These are phyloP conservation scores for Terebella lapidaria DNA, from an alignment of 2,888 invertebrate species.

Conservation along the genomic window DNA sequence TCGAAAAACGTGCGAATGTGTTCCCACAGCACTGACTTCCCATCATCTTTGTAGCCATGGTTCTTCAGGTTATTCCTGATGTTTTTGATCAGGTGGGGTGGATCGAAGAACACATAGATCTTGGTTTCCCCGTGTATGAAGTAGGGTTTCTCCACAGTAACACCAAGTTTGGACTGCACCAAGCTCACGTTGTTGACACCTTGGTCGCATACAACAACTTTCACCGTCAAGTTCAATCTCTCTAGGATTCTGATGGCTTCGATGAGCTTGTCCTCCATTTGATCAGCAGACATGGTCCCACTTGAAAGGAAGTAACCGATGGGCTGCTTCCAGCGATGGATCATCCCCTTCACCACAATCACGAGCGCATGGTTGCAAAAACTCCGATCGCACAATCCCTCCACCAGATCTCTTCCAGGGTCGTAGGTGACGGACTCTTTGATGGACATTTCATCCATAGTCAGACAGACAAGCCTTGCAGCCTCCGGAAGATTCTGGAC, in stretches of 20 bases:
- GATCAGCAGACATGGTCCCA: not conserved
- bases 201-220: conserved; percentile 15
- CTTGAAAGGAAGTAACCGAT: conserved; percentile 8
- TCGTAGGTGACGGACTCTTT: conserved; percentile 1
- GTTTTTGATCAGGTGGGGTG: conserved; percentile 11
- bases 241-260: not conserved
- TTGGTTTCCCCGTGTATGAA: not conserved
- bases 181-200: conserved; percentile 11
- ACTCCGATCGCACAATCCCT: not conserved
- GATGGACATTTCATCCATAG: too few species aligned
- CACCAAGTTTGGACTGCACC: conserved; percentile 3
- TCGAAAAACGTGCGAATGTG: conserved; percentile 6
- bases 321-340: conserved; percentile 6
- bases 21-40: conserved; percentile 2
- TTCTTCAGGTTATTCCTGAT: conserved; percentile 10
- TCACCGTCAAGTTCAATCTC: not conserved
- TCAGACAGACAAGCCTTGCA: too few species aligned
- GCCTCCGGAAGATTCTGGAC: too few species aligned
- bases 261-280: not conserved
- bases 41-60: conserved; percentile 1
- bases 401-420: not conserved
- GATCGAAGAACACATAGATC: conserved; percentile 8
- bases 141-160: conserved; percentile 5
- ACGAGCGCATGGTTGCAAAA: conserved; percentile 4
- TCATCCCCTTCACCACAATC: conserved; percentile 6